Evolutionary conservation across 1,140 invertebrate genomes (phyloP), one percentile per base, ranked within the genome.

Genomic region (Dendrolimus kikuchii): DNA sequence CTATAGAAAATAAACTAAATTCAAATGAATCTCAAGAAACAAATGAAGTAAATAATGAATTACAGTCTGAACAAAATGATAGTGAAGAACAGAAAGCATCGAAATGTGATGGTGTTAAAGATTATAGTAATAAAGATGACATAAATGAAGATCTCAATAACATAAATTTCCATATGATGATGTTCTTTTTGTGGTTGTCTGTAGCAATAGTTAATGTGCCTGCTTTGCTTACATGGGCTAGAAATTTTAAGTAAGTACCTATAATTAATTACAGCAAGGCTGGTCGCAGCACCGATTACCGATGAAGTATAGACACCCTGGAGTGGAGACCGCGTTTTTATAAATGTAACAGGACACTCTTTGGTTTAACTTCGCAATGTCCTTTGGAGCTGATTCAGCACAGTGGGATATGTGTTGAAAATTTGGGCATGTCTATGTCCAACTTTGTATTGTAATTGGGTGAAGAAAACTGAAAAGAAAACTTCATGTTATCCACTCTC

Each of bases 111-210:
- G 40, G 60, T 43, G 60, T 39, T 53, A 56, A 53, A 53, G 10
- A 50, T 36, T 10, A 55, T 5, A 54, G 49, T 40, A 55, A 60
- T 60, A 57, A 64, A 50, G 42, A 46, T 7, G 56, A 62, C 42
- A 51, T 74, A 4, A 71, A 85, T 52, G 80, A 81, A 36, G 74
- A 75, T 48, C 62, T 86, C 9, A 87, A 77, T 58, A 80, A 81
- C 52, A 81, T 91, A 53, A 88, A 90, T 57, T 92, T 91, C 62
- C 91, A 92, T 64, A 84, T 90, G 59, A 89, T 88, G 51, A 60
- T 92, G 60, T 89, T 92, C 56, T 83, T 90, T n/a, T 61, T 92
- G 66, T 89, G 91, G 72, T 61, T 87, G 40, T 57, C 86, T 46
- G 81, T 90, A 4, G 81, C 90, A 5, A 53, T 88, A 9, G 70